Evolutionary conservation across 2,113 vertebrate genomes (phyloP).

Genomic region (Crotophaga sulcirostris): DNA sequence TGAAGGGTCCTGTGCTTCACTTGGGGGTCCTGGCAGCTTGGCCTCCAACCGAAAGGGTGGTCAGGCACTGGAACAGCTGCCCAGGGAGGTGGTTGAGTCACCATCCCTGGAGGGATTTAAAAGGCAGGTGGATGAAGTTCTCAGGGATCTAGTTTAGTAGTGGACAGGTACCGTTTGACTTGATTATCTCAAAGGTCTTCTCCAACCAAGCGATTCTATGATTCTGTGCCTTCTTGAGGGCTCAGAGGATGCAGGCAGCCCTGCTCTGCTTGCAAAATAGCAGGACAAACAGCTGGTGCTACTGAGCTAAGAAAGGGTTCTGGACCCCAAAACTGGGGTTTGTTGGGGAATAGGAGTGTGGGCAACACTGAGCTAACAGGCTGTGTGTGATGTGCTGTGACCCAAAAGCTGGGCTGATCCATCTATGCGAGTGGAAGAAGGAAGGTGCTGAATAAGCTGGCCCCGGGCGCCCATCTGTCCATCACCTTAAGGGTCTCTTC

Average conservation of each 20-base stretch:
- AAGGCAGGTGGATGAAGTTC: no score
- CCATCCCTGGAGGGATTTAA: no score
- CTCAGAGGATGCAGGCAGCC: not conserved
- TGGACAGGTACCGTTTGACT: no score
- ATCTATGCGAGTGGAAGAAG: not conserved
- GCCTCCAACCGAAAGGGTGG: not conserved
- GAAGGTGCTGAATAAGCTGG: not conserved
- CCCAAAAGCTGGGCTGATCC: not conserved
- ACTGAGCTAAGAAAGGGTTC: not conserved
- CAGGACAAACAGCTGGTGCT: not conserved
- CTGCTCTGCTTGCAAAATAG: not conserved
- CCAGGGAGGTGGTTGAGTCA: no score
- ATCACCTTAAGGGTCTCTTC: not conserved
- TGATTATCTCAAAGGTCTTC: no score
- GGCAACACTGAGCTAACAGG: not conserved
- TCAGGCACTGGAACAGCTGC: no score
- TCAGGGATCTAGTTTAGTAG: no score
- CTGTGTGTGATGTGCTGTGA: not conserved
- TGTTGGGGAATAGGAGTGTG: not conserved
- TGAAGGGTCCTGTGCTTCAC: not conserved
- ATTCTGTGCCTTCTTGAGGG: no score
- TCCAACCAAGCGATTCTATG: no score
- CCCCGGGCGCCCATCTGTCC: no score
- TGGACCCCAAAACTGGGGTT: not conserved
- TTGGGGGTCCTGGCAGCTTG: not conserved